Conservation (phyloP, 1,140 invertebrate genomes). For the Oedothorax gibbosus region DNA sequence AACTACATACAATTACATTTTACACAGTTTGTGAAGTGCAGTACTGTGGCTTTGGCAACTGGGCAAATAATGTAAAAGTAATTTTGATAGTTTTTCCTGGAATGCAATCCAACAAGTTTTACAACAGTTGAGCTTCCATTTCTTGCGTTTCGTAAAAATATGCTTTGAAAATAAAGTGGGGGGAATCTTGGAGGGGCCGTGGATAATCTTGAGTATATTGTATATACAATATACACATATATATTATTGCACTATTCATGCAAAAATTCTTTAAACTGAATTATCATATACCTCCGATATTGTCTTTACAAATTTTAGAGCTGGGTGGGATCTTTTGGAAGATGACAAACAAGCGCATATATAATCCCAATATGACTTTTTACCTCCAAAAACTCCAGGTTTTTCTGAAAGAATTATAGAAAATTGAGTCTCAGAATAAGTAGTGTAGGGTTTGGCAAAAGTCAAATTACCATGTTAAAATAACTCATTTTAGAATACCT, state of each 20-base stretch:
- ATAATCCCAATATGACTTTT: conserved; percentile 71
- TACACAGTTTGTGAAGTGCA: too few species aligned
- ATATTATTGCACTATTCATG: not conserved
- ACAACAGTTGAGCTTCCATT: too few species aligned
- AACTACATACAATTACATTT: too few species aligned
- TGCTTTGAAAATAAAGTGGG: too few species aligned
- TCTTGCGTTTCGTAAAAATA: too few species aligned
- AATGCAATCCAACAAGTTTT: too few species aligned
- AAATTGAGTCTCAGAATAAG: conserved; percentile 30
- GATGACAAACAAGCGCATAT: conserved; percentile 67
- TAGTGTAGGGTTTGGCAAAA: not conserved
- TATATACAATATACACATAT: not conserved
- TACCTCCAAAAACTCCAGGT: conserved; percentile 66
- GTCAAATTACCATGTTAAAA: not conserved
- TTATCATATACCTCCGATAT: conserved; percentile 67
- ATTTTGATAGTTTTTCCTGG: too few species aligned
- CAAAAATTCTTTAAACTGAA: not conserved
- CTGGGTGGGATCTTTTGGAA: conserved; percentile 68
- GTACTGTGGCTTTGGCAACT: too few species aligned
- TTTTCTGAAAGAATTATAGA: conserved; percentile 61
- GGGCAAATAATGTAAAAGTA: too few species aligned
- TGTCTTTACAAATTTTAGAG: conserved; percentile 69
- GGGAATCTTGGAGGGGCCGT: too few species aligned
- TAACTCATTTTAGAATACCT: conserved; percentile 64
- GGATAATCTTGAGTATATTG: too few species aligned